These are phyloP conservation scores for Rhabditoides inermis DNA, from an alignment of 2,888 invertebrate species.

Conservation along the genomic window DNA sequence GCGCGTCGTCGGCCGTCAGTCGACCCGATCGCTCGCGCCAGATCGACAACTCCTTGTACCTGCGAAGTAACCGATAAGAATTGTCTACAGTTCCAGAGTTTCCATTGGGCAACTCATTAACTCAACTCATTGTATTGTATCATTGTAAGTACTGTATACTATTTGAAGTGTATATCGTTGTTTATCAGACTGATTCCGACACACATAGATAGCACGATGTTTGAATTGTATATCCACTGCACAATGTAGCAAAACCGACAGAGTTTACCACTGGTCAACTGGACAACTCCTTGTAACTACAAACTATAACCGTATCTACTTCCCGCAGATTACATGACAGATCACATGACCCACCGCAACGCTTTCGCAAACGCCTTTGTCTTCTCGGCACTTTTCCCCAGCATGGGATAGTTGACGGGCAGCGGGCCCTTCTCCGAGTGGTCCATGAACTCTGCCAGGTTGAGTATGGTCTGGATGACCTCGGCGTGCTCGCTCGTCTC, in stretches of 20 bases:
- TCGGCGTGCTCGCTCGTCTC: conserved; percentile 60
- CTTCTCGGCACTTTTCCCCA: conserved; percentile 88
- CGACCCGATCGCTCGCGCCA: conserved; percentile 1
- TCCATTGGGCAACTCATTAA: too few species aligned
- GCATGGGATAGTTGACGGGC: conserved; percentile 74
- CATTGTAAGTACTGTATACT: too few species aligned
- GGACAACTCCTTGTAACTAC: conserved; percentile 3
- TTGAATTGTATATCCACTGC: too few species aligned
- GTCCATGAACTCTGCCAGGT: conserved; percentile 98
- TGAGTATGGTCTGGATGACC: conserved; percentile 60
- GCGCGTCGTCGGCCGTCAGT: conserved; percentile 58
- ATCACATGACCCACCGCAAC: conserved; percentile 60
- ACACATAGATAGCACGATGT: too few species aligned
- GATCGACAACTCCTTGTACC: neutral
- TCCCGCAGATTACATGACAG: neutral
- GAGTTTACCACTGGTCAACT: too few species aligned
- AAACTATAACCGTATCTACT: conserved; percentile 9
- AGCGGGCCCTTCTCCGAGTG: conserved; percentile 90
- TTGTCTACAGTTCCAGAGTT: too few species aligned
- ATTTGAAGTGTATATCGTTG: too few species aligned
- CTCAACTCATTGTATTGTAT: too few species aligned
- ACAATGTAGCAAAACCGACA: too few species aligned
- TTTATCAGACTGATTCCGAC: too few species aligned
- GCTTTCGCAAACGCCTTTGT: conserved; percentile 79
- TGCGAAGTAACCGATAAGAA: too few species aligned